Base-by-base conservation (phyloP, 1,140 invertebrate species). In the Eriosoma lanigerum region DNA sequence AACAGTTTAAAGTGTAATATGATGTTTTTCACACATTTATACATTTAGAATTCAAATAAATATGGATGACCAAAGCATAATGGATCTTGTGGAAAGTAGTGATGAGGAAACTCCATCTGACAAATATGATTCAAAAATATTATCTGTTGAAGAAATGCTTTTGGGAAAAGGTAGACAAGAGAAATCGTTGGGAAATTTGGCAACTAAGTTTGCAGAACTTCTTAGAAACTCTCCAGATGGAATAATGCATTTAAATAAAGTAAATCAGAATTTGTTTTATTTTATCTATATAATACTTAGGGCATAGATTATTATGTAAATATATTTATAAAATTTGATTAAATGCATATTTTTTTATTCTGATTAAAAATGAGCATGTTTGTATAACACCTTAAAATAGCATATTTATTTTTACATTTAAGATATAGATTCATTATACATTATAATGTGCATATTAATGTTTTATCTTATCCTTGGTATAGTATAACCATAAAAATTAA, bases 181-280 rank as follows among this genome's bases (percentile, higher is more conserved):
- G 85, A 96, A 95, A 81, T 98, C 96, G 60, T 88, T 98, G 73
- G 95, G 95, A 83, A 89, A 96, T 82, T 88, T 98, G 81, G 98
- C 97, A 44, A 95, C 95, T 84, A 93, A 94, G 84, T 99, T 98
- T 89, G 93, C 98, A 73, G 90, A 90, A 73, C 88, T 98, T 81
- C 88, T 99, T 68, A 91, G 96, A 87, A 90, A 90, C 84, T 93
- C 95, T 81, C 92, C 92, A 70, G 92, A 96, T 86, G 96, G 96
- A 81, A 92, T 97, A 81, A 89, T 96, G 82, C 93, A 96, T 88
- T 89, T 96, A 83, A 96, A 95, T 17, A 72, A 66, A 29, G 81
- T 81, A 82, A 68, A 46, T 3, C 32, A 38, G 3, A 3, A 38
- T 38, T 38, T 38, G 8, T 38, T 38, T 4, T 38, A 73, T 24